Evolutionary conservation across 1,140 invertebrate genomes (phyloP).

Genomic region (Danaus plexippus): DNA sequence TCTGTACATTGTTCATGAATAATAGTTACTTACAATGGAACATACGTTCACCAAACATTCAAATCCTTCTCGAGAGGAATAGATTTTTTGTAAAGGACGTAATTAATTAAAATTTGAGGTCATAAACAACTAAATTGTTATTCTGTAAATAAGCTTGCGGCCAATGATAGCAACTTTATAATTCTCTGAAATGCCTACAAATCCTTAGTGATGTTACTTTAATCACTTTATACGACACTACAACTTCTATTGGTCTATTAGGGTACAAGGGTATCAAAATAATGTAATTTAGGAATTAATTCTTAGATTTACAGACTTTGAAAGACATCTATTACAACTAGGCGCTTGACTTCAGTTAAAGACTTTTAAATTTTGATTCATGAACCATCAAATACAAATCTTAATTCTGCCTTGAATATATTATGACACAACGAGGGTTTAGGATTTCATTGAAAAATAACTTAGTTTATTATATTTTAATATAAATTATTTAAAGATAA

Average conservation of each 20-base stretch:
- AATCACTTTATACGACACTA: conserved; percentile 54
- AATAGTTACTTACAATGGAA: no score
- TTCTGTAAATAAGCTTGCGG: conserved; percentile 16
- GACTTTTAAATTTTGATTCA: no score
- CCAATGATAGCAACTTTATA: conserved; percentile 51
- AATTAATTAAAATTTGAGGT: conserved; percentile 27
- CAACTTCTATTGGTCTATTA: conserved; percentile 43
- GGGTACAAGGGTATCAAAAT: conserved; percentile 14
- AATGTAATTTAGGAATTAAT: conserved; percentile 21
- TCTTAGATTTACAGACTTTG: conserved; percentile 12
- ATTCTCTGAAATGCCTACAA: conserved; percentile 42
- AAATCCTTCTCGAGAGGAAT: no score
- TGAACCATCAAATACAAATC: no score
- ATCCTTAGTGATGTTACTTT: conserved; percentile 57
- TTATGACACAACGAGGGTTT: no score
- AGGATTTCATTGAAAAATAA: no score
- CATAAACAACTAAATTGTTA: conserved; percentile 21
- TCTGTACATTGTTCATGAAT: no score
- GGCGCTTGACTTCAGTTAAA: no score
- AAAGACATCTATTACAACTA: background rate
- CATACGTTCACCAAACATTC: no score
- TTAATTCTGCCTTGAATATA: no score
- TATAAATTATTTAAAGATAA: no score
- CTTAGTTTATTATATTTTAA: no score
- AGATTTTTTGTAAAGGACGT: background rate